phyloP scores from a whole-genome alignment of 1,140 invertebrate species.

The Muscidifurax raptorellus region DNA sequence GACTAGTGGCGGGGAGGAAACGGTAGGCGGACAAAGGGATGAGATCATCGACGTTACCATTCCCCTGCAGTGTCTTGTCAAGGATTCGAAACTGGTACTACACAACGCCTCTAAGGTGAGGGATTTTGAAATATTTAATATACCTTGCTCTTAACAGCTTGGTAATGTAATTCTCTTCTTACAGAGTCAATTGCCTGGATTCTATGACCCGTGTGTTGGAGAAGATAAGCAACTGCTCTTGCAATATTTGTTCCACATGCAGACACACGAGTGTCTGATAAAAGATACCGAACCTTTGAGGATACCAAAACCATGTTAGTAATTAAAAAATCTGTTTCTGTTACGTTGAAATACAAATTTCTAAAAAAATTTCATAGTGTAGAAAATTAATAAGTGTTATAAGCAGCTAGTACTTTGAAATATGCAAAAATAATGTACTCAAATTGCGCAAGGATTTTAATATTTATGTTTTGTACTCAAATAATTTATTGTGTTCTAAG shows the following conservation, averaged over 20 bases:
- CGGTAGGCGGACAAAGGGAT: slow-evolving; percentile 61
- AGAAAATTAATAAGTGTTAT: background rate
- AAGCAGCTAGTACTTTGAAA: too few species aligned
- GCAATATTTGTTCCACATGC: slow-evolving; percentile 89
- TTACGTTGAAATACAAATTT: background rate
- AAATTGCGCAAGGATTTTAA: too few species aligned
- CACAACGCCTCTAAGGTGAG: slow-evolving; percentile 91
- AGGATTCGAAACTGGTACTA: slow-evolving; percentile 90
- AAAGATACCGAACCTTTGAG: slow-evolving; percentile 86
- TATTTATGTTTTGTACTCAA: background rate
- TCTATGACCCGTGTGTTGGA: slow-evolving; percentile 96
- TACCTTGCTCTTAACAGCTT: slow-evolving; percentile 21
- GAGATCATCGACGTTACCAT: slow-evolving; percentile 94
- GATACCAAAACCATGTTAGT: slow-evolving; percentile 84
- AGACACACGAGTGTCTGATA: slow-evolving; percentile 87
- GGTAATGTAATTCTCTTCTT: slow-evolving; percentile 36
- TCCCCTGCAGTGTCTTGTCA: slow-evolving; percentile 94
- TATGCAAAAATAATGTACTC: too few species aligned
- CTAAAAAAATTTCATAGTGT: background rate
- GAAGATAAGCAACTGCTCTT: slow-evolving; percentile 93
- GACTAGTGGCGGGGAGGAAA: slow-evolving; percentile 59
- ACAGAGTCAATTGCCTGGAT: slow-evolving; percentile 95
- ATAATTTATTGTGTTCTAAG: background rate
- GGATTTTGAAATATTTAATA: slow-evolving; percentile 47
- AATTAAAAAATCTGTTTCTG: slow-evolving; percentile 15